Base-by-base conservation (phyloP, 1,140 invertebrate genomes). In the Contarinia nasturtii region DNA sequence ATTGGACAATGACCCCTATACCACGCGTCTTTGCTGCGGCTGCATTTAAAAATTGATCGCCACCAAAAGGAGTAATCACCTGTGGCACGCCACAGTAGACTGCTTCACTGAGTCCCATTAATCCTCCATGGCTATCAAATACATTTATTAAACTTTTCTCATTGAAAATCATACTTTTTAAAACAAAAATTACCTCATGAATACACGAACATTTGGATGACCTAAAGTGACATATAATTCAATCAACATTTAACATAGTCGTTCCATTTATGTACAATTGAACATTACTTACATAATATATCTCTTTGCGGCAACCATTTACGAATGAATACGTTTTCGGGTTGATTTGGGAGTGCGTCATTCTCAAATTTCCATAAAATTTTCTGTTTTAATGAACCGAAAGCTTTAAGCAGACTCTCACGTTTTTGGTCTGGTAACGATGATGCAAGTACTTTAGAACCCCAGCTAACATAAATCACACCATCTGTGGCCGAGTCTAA, bases 351-450 rank as follows among this genome's bases (percentile, higher is more conserved):
- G 49, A 74, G 53, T 2, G 64, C 64, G 7, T 78, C 70, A 46
- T 67, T 68, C 56, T 81, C 78, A 76, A 76, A 84, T 67, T 81
- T 82, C 79, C 79, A 81, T 43, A 83, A 64, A 33, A 82, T 73
- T 49, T 68, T 66, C 47, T 79, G 72, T 27, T 74, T 71, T 2
- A 82, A 52, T 33, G 69, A 58, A 1, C 68, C 57, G 49, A 82
- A 77, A 2, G 71, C 71, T n/a, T 66, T 67, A 8, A 80, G 55
- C 44, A 86, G 71, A 3, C 63, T 70, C 53, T 75, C 54, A 0
- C 75, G 51, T 50, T 73, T 71, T 5, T 72, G 64, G 7, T 67
- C 54, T 0, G 77, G 68, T 54, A 85, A 67, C 0, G 71, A 67
- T 20, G 74, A 70, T 46, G 73, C 71, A 47, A 70, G 73, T 19